Percentiles rank a stretch among this genome's conserved stretches.
phyloP scores from a whole-genome alignment of 2,888 invertebrate genomes.

The Leptinotarsa haldemani region DNA sequence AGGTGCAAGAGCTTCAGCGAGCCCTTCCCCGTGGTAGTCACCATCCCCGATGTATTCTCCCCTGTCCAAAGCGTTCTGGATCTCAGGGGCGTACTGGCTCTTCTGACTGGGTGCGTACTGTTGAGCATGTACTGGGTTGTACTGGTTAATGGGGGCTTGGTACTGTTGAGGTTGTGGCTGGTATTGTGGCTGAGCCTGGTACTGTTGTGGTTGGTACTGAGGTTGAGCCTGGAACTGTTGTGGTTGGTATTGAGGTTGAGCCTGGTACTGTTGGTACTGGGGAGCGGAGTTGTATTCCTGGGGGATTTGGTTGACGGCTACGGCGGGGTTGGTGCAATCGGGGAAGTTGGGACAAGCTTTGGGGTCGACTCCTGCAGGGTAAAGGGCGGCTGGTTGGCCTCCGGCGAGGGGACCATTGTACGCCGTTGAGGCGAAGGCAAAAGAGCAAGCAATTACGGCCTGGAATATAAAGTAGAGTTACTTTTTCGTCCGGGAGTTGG shows the following conservation, averaged over 20 bases:
- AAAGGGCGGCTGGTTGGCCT: constrained; percentile 56
- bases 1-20: constrained; percentile 58
- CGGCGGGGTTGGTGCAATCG: constrained; percentile 57
- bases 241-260: constrained; percentile 40
- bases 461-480: constrained; percentile 40
- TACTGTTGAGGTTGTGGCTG: constrained; percentile 45
- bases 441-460: constrained; percentile 57
- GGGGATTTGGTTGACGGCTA: constrained; percentile 51
- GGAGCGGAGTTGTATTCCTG: constrained; percentile 28
- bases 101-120: constrained; percentile 48
- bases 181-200: constrained; percentile 45
- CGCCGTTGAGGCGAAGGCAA: constrained; percentile 50
- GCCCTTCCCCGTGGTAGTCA: constrained; percentile 59
- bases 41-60: constrained; percentile 61
- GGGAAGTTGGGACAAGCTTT: constrained; percentile 60
- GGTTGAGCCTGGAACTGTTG: constrained; percentile 41
- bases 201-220: constrained; percentile 48
- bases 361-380: constrained; percentile 58
- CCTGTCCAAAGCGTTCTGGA: constrained; percentile 57
- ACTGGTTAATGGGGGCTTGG: constrained; percentile 48
- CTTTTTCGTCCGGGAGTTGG: constrained; percentile 3
- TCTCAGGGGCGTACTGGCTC: constrained; percentile 51
- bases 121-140: constrained; percentile 52
- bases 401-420: constrained; percentile 59
- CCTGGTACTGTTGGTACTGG: constrained; percentile 39